phyloP scores from a whole-genome alignment of 35 echinoderm and acorn worm genomes.

The Lytechinus variegatus region DNA sequence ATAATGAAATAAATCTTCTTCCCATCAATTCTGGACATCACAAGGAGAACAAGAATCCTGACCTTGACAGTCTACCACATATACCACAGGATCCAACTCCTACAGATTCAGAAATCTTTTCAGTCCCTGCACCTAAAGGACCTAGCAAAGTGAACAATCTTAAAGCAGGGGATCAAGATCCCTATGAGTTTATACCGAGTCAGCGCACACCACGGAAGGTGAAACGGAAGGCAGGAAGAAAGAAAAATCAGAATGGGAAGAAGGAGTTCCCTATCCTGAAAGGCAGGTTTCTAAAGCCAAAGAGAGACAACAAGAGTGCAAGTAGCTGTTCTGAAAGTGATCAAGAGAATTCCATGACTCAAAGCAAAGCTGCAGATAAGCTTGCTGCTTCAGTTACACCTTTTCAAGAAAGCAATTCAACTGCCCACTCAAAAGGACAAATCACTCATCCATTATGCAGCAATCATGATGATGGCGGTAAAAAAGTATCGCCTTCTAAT shows the following conservation, averaged over 20 bases:
- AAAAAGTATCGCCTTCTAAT: background rate
- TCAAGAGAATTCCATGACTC: background rate
- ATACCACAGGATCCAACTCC: background rate
- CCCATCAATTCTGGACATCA: background rate
- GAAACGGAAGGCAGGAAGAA: slow-evolving; percentile 57
- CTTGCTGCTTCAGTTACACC: background rate
- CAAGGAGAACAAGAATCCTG: background rate
- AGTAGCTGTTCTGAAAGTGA: background rate
- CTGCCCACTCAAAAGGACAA: background rate
- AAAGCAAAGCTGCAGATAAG: background rate
- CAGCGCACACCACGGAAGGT: slow-evolving; percentile 81
- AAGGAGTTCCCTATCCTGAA: background rate
- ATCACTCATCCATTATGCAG: background rate
- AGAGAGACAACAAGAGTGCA: background rate
- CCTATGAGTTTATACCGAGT: slow-evolving; percentile 85
- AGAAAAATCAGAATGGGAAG: slow-evolving; percentile 46
- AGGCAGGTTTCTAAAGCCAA: background rate
- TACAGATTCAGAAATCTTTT: background rate
- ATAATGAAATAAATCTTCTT: slow-evolving; percentile 1
- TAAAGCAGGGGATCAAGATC: slow-evolving; percentile 40
- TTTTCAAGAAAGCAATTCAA: background rate
- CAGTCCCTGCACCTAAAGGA: background rate
- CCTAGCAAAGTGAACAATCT: background rate
- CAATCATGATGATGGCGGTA: background rate
- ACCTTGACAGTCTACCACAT: background rate